These are phyloP conservation scores for Halcyon badia DNA, from an alignment of 2,797 vertebrate genomes.

Conservation along the genomic window DNA sequence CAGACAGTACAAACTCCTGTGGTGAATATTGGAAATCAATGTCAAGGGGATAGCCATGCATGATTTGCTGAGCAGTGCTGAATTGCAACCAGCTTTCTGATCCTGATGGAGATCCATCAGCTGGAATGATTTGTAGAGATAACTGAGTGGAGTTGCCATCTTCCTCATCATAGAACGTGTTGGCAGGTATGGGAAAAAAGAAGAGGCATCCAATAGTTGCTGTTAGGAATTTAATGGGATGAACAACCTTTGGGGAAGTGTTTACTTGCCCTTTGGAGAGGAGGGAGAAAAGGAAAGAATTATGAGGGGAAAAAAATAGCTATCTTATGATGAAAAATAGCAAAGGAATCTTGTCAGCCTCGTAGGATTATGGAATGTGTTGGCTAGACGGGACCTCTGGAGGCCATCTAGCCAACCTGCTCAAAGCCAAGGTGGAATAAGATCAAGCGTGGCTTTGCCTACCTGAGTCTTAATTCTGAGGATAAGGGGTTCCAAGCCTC, in stretches of 20 bases:
- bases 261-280: conserved; percentile 51
- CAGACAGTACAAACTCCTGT: conserved; percentile 68
- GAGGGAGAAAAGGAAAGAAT: neutral
- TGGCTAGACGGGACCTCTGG: neutral
- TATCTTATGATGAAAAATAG: neutral
- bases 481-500: neutral
- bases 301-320: neutral
- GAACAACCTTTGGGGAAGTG: conserved; percentile 53
- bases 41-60: conserved; percentile 67
- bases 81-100: conserved; percentile 71
- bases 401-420: neutral
- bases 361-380: neutral
- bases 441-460: neutral
- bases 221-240: conserved; percentile 59
- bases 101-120: conserved; percentile 2
- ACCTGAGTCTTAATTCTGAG: neutral
- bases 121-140: conserved; percentile 56
- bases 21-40: conserved; percentile 71
- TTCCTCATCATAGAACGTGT: conserved; percentile 71
- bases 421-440: neutral
- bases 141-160: conserved; percentile 68
- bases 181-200: conserved; percentile 59
- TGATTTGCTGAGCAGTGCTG: conserved; percentile 25
- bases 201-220: conserved; percentile 75
- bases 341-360: neutral